Percentiles rank a stretch among this genome's conserved stretches.
Evolutionary conservation across 2,797 vertebrate genomes (phyloP).

Genomic region (Arctocebus calabarensis): DNA sequence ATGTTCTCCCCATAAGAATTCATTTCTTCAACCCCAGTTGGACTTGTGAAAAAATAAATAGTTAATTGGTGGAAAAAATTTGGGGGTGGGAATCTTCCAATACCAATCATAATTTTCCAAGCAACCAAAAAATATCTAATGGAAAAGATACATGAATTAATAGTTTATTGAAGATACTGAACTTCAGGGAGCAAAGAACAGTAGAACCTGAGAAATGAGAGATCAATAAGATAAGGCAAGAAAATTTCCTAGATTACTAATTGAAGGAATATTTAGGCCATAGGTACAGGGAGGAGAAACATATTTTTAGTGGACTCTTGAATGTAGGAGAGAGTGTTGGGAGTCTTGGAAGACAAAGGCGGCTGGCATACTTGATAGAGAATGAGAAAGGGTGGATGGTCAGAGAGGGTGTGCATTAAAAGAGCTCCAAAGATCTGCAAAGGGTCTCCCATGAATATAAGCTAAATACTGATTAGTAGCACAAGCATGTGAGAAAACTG

Average conservation of each 20-base stretch:
- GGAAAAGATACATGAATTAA: background rate
- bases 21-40: background rate
- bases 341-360: background rate
- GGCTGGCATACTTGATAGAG: background rate
- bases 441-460: background rate
- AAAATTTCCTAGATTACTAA: background rate
- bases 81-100: background rate
- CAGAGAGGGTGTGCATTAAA: background rate
- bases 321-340: background rate
- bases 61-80: background rate
- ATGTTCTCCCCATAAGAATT: background rate
- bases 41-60: background rate
- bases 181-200: background rate
- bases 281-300: background rate
- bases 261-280: background rate
- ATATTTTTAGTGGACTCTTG: background rate
- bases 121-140: background rate
- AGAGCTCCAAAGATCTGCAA: background rate
- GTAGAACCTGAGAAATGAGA: background rate
- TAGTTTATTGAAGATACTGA: background rate
- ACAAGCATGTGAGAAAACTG: background rate
- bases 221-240: background rate
- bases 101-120: background rate
- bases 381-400: background rate
- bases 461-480: background rate